Percentiles rank a stretch among this genome's conserved stretches.
phyloP scores from a whole-genome alignment of 2,888 invertebrate species.

The Anthophora plumipes region DNA sequence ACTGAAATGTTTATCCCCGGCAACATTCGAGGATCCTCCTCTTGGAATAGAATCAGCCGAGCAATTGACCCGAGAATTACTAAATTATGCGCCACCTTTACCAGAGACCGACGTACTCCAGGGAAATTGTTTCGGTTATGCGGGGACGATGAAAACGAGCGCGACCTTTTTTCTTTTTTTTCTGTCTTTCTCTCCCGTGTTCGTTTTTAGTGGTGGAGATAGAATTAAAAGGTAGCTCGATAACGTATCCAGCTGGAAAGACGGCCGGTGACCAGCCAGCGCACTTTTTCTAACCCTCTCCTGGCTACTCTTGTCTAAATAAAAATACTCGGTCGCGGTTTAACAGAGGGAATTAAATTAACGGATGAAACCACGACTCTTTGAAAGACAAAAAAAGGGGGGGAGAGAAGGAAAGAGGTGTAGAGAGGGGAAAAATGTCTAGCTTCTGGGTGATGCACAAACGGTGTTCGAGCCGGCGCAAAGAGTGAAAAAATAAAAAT shows the following conservation, averaged over 20 bases:
- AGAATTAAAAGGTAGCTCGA: conserved; percentile 45
- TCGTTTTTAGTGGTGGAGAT: background rate
- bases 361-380: background rate
- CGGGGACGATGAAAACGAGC: background rate
- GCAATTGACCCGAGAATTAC: conserved; percentile 32
- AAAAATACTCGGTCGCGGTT: conserved; percentile 18
- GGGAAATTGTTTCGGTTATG: conserved; percentile 9
- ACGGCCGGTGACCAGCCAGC: background rate
- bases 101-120: background rate
- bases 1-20: conserved; percentile 1
- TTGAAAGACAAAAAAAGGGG: background rate
- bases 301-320: background rate
- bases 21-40: background rate
- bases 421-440: background rate
- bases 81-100: conserved; percentile 41
- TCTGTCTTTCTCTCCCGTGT: too few relatives aligned
- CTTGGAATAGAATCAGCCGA: background rate
- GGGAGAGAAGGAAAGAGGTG: background rate
- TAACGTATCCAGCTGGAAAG: conserved; percentile 18
- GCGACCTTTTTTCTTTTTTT: background rate
- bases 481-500: conserved; percentile 16
- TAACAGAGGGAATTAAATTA: conserved; percentile 46
- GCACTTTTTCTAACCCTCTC: background rate
- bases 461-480: background rate
- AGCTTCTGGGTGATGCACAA: background rate